phyloP scores from a whole-genome alignment of 1,140 invertebrate species.

The Trichoplusia ni region DNA sequence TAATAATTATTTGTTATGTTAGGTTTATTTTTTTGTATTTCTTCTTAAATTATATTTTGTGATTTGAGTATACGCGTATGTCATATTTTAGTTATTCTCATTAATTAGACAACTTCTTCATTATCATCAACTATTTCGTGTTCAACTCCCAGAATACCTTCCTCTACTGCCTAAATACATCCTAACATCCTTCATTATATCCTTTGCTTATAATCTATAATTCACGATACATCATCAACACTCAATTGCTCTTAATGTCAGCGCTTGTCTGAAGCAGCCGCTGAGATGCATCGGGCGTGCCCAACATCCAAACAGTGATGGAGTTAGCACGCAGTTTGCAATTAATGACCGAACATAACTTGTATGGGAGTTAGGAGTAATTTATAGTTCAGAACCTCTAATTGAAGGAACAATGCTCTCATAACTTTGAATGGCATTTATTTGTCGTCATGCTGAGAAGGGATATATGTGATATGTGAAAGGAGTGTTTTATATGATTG shows the following conservation, averaged over 20 bases:
- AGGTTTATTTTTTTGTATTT: too few species aligned
- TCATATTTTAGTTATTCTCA: too few species aligned
- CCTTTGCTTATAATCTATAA: not conserved
- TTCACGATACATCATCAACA: not conserved
- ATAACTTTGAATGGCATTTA: not conserved
- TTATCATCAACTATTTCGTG: too few species aligned
- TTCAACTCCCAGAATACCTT: too few species aligned
- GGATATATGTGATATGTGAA: not conserved
- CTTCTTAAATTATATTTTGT: too few species aligned
- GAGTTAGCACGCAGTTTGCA: constrained; percentile 9
- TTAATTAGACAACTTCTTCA: too few species aligned
- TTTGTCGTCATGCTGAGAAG: not conserved
- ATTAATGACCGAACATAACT: not conserved
- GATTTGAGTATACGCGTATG: too few species aligned
- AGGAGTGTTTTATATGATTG: not conserved
- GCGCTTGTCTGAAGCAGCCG: constrained; percentile 6
- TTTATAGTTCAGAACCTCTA: constrained; percentile 1
- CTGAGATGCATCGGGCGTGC: constrained; percentile 4
- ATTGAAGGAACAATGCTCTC: constrained; percentile 10
- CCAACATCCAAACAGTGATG: constrained; percentile 1
- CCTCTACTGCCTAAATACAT: too few species aligned
- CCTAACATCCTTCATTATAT: not conserved
- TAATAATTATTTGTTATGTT: too few species aligned
- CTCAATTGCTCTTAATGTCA: not conserved
- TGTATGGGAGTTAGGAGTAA: not conserved